A percentile compares a stretch with the other conserved stretches of the same genome.
These are phyloP conservation scores for Perognathus longimembris DNA, from an alignment of 2,113 vertebrate species.

Conservation along the genomic window DNA sequence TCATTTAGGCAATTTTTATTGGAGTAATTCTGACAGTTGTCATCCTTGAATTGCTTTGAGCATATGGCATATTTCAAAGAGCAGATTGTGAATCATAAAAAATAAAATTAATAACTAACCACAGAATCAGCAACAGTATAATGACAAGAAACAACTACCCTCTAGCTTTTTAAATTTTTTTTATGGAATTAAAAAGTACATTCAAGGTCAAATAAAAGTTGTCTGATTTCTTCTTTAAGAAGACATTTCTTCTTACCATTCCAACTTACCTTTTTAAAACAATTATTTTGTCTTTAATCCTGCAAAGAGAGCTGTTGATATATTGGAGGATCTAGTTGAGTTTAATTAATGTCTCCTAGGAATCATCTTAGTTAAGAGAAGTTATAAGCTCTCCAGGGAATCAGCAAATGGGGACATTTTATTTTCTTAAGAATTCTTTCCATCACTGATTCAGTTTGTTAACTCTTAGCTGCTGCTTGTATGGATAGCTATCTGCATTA, in stretches of 20 bases:
- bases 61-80: conserved; percentile 98
- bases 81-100: conserved; percentile 97
- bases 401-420: conserved; percentile 54
- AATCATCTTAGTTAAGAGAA: conserved; percentile 66
- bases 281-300: conserved; percentile 46
- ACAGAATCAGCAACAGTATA: conserved; percentile 93
- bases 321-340: conserved; percentile 3
- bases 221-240: conserved; percentile 77
- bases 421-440: conserved; percentile 53
- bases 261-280: conserved; percentile 63
- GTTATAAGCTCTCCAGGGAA: conserved; percentile 41
- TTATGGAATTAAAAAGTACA: conserved; percentile 84
- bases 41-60: conserved; percentile 95
- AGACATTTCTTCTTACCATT: conserved; percentile 65
- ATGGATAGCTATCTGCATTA: conserved; percentile 49
- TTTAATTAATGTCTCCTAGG: conserved; percentile 70
- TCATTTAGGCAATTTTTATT: conserved; percentile 96
- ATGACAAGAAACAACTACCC: conserved; percentile 91
- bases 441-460: conserved; percentile 13
- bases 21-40: conserved; percentile 96
- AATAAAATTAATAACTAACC: conserved; percentile 97
- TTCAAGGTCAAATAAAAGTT: conserved; percentile 92
- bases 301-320: conserved; percentile 9
- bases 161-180: conserved; percentile 88
- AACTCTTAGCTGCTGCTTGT: conserved; percentile 48